These are phyloP conservation scores for Melanostigma gelatinosum DNA, from an alignment of 2,113 vertebrate species.

Conservation along the genomic window DNA sequence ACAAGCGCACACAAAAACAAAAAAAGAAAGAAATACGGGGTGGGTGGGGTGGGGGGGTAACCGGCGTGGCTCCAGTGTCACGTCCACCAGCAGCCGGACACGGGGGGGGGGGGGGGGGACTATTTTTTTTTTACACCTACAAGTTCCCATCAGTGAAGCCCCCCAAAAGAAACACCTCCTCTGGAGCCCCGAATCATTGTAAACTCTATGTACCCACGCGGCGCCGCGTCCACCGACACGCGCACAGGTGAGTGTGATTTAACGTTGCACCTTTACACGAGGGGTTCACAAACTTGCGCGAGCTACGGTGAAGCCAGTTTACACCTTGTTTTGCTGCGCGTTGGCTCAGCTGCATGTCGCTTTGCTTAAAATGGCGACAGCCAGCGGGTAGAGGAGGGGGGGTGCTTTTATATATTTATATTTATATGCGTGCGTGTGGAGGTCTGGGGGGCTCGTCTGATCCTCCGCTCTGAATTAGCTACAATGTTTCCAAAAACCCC, in stretches of 20 bases:
- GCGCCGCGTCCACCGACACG: slow-evolving; percentile 44
- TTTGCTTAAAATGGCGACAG: slow-evolving; percentile 87
- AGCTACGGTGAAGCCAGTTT: slow-evolving; percentile 2
- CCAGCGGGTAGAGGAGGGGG: slow-evolving; percentile 38
- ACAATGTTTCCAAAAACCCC: slow-evolving; percentile 12
- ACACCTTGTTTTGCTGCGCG: slow-evolving; percentile 66
- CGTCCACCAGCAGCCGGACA: slow-evolving; percentile 60
- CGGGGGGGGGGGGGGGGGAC: slow-evolving; percentile 71
- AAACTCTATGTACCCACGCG: slow-evolving; percentile 66
- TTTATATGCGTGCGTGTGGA: not conserved
- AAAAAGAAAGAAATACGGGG: not conserved
- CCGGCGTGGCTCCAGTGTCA: slow-evolving; percentile 49
- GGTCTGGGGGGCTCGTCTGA: slow-evolving; percentile 48
- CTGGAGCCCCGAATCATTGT: slow-evolving; percentile 60
- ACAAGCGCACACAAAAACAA: slow-evolving; percentile 62
- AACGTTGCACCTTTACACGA: slow-evolving; percentile 16
- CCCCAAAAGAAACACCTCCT: slow-evolving; percentile 51
- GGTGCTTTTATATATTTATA: not conserved
- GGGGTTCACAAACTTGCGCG: slow-evolving; percentile 70
- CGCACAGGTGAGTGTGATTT: slow-evolving; percentile 76
- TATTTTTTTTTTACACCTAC: slow-evolving; percentile 50
- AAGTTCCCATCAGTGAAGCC: slow-evolving; percentile 78
- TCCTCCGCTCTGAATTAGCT: slow-evolving; percentile 51
- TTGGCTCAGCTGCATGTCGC: slow-evolving; percentile 80
- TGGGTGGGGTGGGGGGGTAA: not conserved